These are phyloP conservation scores for Megalops cyprinoides DNA, from an alignment of 2,797 vertebrate species.

Conservation along the genomic window DNA sequence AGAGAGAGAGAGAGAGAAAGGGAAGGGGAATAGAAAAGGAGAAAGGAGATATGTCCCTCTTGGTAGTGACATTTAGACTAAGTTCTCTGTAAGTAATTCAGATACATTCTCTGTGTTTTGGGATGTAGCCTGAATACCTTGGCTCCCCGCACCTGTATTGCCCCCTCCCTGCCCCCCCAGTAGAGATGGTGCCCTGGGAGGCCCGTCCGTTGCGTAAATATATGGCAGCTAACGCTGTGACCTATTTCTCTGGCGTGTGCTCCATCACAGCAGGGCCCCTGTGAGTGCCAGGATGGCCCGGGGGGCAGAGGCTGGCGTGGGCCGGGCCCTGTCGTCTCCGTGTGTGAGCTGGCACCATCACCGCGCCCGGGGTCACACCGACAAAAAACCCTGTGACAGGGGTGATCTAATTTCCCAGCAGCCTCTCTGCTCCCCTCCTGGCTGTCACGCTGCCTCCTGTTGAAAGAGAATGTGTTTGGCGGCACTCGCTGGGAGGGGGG, in stretches of 20 bases:
- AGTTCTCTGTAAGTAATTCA: no score
- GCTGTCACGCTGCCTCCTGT: background rate
- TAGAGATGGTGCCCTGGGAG: no score
- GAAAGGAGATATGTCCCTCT: background rate
- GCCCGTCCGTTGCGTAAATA: background rate
- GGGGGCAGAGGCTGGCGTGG: background rate
- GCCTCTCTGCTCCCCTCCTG: background rate
- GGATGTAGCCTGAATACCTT: no score
- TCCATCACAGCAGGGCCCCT: background rate
- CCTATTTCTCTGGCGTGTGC: background rate
- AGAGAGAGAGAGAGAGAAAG: background rate
- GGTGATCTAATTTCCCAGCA: background rate
- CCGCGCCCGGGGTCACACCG: background rate
- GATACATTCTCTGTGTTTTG: no score
- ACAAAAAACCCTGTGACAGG: background rate
- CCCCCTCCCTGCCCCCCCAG: no score
- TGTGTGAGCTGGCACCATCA: constrained; percentile 2
- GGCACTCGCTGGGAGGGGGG: background rate
- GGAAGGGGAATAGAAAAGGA: background rate
- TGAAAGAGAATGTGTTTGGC: no score
- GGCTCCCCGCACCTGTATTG: no score
- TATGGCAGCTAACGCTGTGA: background rate
- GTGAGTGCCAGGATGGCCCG: background rate
- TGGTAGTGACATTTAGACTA: background rate
- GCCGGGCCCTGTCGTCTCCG: background rate